phyloP scores from a whole-genome alignment of 2,797 vertebrate genomes.

The Pygocentrus nattereri region DNA sequence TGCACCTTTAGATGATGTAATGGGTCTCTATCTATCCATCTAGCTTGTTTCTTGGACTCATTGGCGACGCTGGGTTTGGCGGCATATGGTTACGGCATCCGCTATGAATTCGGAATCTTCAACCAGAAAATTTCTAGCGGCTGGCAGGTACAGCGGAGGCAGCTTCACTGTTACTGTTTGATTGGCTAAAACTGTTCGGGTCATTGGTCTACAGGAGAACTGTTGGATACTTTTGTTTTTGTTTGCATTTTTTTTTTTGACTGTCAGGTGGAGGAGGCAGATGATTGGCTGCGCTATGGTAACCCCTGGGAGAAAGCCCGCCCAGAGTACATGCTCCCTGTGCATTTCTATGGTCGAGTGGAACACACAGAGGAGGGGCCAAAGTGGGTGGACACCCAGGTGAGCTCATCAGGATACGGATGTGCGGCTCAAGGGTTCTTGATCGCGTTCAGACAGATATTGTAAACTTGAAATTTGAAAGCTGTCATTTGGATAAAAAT shows the following conservation, averaged over 20 bases:
- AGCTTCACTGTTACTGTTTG: neutral
- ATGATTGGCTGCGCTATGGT: constrained; percentile 88
- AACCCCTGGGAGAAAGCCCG: constrained; percentile 90
- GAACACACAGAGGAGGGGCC: constrained; percentile 73
- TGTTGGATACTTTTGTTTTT: too few species aligned
- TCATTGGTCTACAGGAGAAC: too few species aligned
- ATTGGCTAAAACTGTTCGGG: too few species aligned
- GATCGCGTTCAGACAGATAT: too few species aligned
- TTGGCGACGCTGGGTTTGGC: constrained; percentile 87
- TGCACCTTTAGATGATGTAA: too few species aligned
- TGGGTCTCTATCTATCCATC: constrained; percentile 2
- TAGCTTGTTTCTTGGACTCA: constrained; percentile 89
- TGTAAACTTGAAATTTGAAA: too few species aligned
- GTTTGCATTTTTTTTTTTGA: neutral
- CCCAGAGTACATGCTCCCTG: constrained; percentile 86
- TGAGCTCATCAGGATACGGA: constrained; percentile 54
- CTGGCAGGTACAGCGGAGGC: constrained; percentile 81
- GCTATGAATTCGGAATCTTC: constrained; percentile 90
- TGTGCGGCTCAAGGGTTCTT: too few species aligned
- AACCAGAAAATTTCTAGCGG: constrained; percentile 86
- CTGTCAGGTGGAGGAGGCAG: constrained; percentile 85
- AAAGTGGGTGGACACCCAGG: constrained; percentile 87
- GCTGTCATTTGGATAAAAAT: too few species aligned
- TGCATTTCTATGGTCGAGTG: constrained; percentile 85
- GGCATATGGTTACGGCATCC: constrained; percentile 88